A percentile compares a stretch with the other conserved stretches of the same genome.
Evolutionary conservation across 2,888 invertebrate species (phyloP).

Genomic region (Heliconius ismenius): DNA sequence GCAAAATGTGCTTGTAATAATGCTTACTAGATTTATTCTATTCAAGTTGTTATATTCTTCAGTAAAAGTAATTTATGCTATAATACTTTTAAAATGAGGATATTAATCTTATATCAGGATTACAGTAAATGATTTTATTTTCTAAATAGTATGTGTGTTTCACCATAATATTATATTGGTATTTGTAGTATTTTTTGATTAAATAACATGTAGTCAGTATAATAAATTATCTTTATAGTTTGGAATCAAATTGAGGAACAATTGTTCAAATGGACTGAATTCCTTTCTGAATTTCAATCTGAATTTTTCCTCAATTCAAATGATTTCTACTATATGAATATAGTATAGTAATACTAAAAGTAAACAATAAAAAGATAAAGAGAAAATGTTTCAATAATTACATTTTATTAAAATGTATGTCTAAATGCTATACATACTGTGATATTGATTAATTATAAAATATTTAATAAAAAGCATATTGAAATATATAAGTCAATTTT

Average conservation of each 20-base stretch:
- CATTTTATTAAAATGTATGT: background rate
- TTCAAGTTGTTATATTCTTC: background rate
- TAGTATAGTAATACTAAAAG: background rate
- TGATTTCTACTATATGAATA: background rate
- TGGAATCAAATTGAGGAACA: background rate
- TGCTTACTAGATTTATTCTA: background rate
- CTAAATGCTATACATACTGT: background rate
- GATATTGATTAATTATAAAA: background rate
- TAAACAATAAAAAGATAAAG: background rate
- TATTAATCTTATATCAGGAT: background rate
- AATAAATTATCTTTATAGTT: background rate
- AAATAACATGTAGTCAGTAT: background rate
- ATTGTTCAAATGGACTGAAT: background rate
- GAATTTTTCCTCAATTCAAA: background rate
- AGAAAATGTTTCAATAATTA: background rate
- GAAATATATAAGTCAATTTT: background rate
- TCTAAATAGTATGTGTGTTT: background rate
- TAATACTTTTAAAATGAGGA: constrained; percentile 26
- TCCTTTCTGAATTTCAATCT: background rate
- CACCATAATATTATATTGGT: background rate
- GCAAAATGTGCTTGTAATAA: background rate
- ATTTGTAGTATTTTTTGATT: background rate
- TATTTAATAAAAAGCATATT: background rate
- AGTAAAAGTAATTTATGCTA: constrained; percentile 9
- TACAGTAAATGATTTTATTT: background rate